Percentiles rank a stretch among this genome's conserved stretches.
Evolutionary conservation across 2,888 invertebrate species (phyloP).

Genomic region (Trichopoda pennipes): DNA sequence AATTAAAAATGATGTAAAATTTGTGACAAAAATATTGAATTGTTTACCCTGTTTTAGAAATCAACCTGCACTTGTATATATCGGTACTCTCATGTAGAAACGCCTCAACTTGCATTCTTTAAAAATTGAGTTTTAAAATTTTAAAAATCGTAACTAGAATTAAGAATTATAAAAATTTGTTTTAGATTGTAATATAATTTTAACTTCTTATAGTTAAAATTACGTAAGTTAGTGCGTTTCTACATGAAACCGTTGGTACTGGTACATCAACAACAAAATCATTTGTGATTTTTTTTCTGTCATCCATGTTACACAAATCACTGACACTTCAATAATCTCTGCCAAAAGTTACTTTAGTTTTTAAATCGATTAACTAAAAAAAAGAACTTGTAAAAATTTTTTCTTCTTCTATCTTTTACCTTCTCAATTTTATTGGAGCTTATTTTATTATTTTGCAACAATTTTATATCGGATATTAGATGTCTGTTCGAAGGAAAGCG

Average conservation of each 20-base stretch:
- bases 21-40: background rate
- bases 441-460: slow-evolving; percentile 39
- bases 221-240: no score
- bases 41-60: slow-evolving; percentile 27
- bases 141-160: no score
- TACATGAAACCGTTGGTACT: background rate
- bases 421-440: slow-evolving; percentile 33
- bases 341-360: slow-evolving; percentile 29
- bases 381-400: slow-evolving; percentile 21
- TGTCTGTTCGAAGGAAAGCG: background rate
- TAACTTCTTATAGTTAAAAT: no score
- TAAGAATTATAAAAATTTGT: no score
- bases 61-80: no score
- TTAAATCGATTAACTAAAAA: slow-evolving; percentile 5
- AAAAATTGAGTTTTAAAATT: no score
- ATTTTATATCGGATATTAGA: slow-evolving; percentile 7
- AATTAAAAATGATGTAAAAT: background rate
- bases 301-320: slow-evolving; percentile 47
- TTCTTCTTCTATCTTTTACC: slow-evolving; percentile 13
- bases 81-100: no score
- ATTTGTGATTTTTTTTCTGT: slow-evolving; percentile 44
- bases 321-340: slow-evolving; percentile 52
- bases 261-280: slow-evolving; percentile 20
- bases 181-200: no score
- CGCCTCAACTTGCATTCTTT: no score